Percentiles rank a stretch among this genome's conserved stretches.
Evolutionary conservation across 2,113 vertebrate species (phyloP).

Genomic region (Macrotis lagotis): DNA sequence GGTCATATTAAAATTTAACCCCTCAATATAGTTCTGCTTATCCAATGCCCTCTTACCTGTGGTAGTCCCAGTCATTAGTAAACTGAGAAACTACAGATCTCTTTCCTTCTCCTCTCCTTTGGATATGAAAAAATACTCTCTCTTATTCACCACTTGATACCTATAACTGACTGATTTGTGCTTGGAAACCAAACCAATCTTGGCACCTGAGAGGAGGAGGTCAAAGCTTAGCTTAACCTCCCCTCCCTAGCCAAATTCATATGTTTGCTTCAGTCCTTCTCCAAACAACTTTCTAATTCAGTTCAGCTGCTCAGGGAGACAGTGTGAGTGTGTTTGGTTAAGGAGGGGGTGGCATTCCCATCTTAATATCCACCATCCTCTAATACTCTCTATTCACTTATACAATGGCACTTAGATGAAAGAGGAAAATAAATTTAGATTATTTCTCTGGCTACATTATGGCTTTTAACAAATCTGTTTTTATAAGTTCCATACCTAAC

Average conservation of each 20-base stretch:
- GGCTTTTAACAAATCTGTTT: not conserved
- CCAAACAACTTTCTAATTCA: not conserved
- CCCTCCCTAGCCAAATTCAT: not conserved
- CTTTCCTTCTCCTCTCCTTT: not conserved
- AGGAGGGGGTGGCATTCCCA: not conserved
- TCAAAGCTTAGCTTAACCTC: not conserved
- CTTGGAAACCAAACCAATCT: not conserved
- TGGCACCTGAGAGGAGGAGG: not conserved
- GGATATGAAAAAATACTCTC: not conserved
- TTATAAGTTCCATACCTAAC: not conserved
- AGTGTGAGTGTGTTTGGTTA: not conserved
- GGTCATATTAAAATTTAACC: not conserved
- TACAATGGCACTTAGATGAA: not conserved
- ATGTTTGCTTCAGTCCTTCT: not conserved
- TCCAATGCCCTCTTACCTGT: not conserved
- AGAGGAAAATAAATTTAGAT: not conserved
- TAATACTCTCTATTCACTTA: not conserved
- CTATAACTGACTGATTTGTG: not conserved
- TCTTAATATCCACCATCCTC: not conserved
- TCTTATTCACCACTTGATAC: not conserved
- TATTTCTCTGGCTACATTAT: not conserved
- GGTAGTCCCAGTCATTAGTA: not conserved
- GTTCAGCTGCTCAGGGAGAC: not conserved
- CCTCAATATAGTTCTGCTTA: not conserved
- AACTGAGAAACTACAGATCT: not conserved